Evolutionary conservation across 2,113 vertebrate species (phyloP).

Genomic region (Ariopsis seemanni): DNA sequence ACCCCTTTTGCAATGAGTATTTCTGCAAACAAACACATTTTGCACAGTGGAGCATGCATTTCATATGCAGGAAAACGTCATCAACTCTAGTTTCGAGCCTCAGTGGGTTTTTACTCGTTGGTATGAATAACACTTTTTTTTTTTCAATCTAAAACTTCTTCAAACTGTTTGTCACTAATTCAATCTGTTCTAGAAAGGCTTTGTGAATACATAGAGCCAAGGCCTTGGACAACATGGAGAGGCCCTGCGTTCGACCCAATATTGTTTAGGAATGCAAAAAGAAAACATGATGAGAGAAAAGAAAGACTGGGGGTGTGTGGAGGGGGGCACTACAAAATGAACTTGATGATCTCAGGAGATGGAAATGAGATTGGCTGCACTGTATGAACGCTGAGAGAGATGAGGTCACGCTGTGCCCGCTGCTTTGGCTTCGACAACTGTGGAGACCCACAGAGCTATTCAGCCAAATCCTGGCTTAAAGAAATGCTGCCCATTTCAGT

Average conservation of each 20-base stretch:
- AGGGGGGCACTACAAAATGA: constrained; percentile 68
- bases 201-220: constrained; percentile 70
- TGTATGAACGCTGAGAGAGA: constrained; percentile 73
- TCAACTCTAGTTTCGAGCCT: not conserved
- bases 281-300: constrained; percentile 56
- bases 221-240: constrained; percentile 74
- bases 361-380: constrained; percentile 78
- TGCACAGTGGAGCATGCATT: not conserved
- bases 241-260: constrained; percentile 76
- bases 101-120: constrained; percentile 75
- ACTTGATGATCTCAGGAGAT: constrained; percentile 79
- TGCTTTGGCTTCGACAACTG: constrained; percentile 78
- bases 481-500: constrained; percentile 63
- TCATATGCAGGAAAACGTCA: constrained; percentile 26
- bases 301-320: constrained; percentile 24
- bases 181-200: constrained; percentile 75
- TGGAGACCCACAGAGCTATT: constrained; percentile 79
- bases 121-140: constrained; percentile 70
- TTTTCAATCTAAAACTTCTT: not conserved
- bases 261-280: constrained; percentile 69
- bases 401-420: constrained; percentile 66
- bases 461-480: constrained; percentile 72
- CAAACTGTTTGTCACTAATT: constrained; percentile 68
- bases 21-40: not conserved
- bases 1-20: not conserved